Evolutionary conservation across 2,888 invertebrate genomes (phyloP).

Genomic region (Tipula unca): DNA sequence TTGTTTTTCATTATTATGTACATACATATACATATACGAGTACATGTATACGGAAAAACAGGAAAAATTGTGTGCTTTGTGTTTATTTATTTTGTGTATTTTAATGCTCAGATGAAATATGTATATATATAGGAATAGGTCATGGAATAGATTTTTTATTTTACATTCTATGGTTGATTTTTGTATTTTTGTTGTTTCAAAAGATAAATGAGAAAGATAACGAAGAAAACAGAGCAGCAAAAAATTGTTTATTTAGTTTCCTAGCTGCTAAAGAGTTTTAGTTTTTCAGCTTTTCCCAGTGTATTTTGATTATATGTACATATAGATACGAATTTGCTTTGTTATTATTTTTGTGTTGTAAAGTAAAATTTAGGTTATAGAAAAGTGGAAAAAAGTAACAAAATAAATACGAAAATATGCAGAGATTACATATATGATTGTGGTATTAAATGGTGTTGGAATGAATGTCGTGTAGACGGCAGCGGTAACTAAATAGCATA

Average conservation of each 20-base stretch:
- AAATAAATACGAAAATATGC: neutral
- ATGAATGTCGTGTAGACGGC: no score
- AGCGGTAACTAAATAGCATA: no score
- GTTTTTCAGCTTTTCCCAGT: neutral
- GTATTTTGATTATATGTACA: neutral
- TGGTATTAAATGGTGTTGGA: neutral
- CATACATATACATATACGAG: neutral
- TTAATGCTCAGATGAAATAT: conserved; percentile 3
- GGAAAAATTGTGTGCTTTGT: neutral
- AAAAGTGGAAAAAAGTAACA: neutral
- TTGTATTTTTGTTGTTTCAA: neutral
- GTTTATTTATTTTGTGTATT: conserved; percentile 8
- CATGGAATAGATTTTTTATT: neutral
- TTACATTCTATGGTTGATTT: neutral
- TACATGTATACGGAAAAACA: neutral
- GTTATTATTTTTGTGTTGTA: neutral
- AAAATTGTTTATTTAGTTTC: neutral
- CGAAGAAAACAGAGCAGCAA: neutral
- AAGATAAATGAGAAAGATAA: conserved; percentile 14
- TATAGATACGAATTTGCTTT: conserved; percentile 1
- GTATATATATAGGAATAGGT: neutral
- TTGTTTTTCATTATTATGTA: neutral
- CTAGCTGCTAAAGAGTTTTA: neutral
- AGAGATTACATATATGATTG: neutral
- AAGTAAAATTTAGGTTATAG: neutral